These are phyloP conservation scores for Parapristionchus giblindavisi DNA, from an alignment of 2,888 invertebrate species.

Conservation along the genomic window DNA sequence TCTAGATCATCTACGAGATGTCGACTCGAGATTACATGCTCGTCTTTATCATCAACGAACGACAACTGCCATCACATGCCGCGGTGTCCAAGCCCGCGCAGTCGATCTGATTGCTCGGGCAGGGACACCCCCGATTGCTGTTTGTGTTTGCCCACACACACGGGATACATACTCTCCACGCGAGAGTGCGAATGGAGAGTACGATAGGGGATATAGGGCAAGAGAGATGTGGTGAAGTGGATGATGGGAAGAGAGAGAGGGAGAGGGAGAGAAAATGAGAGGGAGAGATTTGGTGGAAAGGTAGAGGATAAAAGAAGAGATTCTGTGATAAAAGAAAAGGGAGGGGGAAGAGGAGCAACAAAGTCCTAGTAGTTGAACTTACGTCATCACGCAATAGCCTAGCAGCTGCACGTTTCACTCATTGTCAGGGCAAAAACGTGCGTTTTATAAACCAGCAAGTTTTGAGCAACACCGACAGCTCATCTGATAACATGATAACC, in stretches of 20 bases:
- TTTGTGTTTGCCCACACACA: too few species aligned
- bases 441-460: too few species aligned
- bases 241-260: neutral
- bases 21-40: neutral
- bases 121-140: too few species aligned
- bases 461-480: too few species aligned
- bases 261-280: neutral
- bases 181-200: neutral
- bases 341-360: neutral
- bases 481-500: too few species aligned
- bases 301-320: neutral
- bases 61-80: neutral
- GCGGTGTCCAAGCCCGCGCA: too few species aligned
- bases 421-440: too few species aligned
- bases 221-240: neutral
- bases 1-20: neutral
- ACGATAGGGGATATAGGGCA: neutral
- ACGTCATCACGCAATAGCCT: too few species aligned
- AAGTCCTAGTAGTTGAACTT: too few species aligned
- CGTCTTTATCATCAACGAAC: neutral
- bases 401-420: too few species aligned
- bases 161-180: too few species aligned
- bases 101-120: too few species aligned
- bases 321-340: neutral
- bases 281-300: neutral